Conservation (phyloP, 2,888 invertebrate genomes). For the Cosmorhoe ocellata region DNA sequence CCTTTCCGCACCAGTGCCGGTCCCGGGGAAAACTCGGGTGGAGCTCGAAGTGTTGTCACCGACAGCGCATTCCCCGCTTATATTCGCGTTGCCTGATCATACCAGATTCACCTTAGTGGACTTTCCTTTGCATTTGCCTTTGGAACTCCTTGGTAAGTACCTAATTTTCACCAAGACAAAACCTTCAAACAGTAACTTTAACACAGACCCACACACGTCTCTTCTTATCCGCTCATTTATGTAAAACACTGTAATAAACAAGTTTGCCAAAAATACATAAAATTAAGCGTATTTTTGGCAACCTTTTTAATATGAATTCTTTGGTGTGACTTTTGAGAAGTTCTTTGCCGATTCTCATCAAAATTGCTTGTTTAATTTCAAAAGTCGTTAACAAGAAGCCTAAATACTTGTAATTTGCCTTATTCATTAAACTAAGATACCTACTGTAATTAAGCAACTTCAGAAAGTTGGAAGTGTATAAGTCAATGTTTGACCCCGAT, state of each 20-base stretch:
- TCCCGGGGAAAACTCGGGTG: slow-evolving; percentile 96
- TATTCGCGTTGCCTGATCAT: slow-evolving; percentile 98
- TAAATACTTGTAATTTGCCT: background rate
- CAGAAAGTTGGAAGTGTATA: background rate
- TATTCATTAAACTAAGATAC: background rate
- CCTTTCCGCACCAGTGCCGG: slow-evolving; percentile 98
- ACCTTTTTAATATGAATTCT: too few species aligned
- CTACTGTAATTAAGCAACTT: background rate
- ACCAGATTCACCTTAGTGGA: slow-evolving; percentile 98
- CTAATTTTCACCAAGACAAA: too few species aligned
- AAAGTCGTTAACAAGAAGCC: background rate
- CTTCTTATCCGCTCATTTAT: too few species aligned
- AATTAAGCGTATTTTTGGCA: too few species aligned
- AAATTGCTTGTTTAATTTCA: background rate
- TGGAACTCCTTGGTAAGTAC: slow-evolving; percentile 92
- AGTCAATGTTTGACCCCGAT: background rate
- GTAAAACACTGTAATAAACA: too few species aligned
- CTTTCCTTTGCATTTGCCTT: slow-evolving; percentile 98
- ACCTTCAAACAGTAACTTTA: too few species aligned
- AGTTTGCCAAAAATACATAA: too few species aligned
- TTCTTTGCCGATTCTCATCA: too few species aligned
- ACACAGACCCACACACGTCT: too few species aligned
- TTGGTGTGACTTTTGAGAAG: too few species aligned
- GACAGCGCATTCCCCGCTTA: slow-evolving; percentile 90
- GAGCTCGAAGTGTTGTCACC: slow-evolving; percentile 93